A percentile compares a stretch with the other conserved stretches of the same genome.
Evolutionary conservation across 2,113 vertebrate genomes (phyloP).

Genomic region (Origma solitaria): DNA sequence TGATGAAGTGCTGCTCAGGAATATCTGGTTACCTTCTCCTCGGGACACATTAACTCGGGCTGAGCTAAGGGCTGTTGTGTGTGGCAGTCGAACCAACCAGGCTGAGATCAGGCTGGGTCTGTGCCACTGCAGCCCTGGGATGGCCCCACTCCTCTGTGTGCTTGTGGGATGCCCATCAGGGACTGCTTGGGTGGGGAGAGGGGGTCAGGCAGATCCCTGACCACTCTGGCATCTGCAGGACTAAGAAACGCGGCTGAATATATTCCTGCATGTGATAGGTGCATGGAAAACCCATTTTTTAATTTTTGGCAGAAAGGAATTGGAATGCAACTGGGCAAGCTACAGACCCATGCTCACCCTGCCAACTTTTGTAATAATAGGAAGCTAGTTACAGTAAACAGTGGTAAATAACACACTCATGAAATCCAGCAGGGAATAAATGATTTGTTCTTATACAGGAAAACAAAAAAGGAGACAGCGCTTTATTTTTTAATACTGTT

Average conservation of each 20-base stretch:
- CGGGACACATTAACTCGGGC: neutral
- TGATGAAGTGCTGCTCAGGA: neutral
- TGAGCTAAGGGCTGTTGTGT: neutral
- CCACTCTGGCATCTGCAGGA: neutral
- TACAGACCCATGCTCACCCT: slow-evolving; percentile 19
- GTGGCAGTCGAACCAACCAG: neutral
- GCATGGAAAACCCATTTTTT: slow-evolving; percentile 58
- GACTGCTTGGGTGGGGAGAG: neutral
- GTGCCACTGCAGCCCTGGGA: neutral
- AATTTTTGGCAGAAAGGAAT: slow-evolving; percentile 52
- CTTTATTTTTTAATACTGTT: slow-evolving; percentile 39
- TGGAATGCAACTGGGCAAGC: slow-evolving; percentile 58
- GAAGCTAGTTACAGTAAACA: slow-evolving; percentile 68
- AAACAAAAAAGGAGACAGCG: slow-evolving; percentile 43
- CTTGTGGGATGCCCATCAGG: neutral
- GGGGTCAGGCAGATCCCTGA: neutral
- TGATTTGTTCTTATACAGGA: slow-evolving; percentile 58
- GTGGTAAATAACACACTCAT: slow-evolving; percentile 63
- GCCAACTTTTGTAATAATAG: slow-evolving; percentile 68
- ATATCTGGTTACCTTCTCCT: neutral
- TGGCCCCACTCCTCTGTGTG: neutral
- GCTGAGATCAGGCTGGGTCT: neutral
- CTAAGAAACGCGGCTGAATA: neutral
- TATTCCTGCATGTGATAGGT: slow-evolving; percentile 43
- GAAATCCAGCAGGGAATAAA: slow-evolving; percentile 53